These are phyloP conservation scores for Bovichtus variegatus DNA, from an alignment of 2,797 vertebrate species.

Conservation along the genomic window DNA sequence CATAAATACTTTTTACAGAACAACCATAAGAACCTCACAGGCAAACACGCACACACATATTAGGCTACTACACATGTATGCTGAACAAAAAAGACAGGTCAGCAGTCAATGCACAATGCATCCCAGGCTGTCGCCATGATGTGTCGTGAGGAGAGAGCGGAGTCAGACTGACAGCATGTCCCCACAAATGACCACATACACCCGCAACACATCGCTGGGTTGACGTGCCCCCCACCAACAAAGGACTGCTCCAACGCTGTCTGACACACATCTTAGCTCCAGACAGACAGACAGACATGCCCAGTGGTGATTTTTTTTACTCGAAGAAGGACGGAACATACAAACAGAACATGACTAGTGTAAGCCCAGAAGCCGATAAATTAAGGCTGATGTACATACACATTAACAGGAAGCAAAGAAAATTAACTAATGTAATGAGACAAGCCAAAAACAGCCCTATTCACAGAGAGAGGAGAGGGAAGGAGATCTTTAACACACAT, in stretches of 20 bases:
- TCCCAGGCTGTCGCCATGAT: constrained; percentile 37
- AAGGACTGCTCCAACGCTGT: constrained; percentile 33
- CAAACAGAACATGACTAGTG: constrained; percentile 11
- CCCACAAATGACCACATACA: constrained; percentile 9
- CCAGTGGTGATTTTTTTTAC: constrained; percentile 35
- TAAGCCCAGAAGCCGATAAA: constrained; percentile 4
- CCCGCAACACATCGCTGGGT: constrained; percentile 28
- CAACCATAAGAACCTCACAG: background rate
- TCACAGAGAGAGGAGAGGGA: background rate
- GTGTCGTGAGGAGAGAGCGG: constrained; percentile 45
- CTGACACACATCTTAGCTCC: constrained; percentile 58
- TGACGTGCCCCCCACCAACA: constrained; percentile 33
- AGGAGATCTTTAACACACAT: background rate
- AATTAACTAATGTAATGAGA: constrained; percentile 6
- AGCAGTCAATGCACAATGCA: constrained; percentile 39
- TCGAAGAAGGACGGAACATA: constrained; percentile 6
- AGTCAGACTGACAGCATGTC: constrained; percentile 63
- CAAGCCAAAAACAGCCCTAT: background rate
- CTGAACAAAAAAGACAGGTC: constrained; percentile 22
- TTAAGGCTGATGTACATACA: background rate
- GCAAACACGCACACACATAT: background rate
- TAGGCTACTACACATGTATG: background rate
- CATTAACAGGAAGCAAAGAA: constrained; percentile 1
- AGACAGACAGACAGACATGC: constrained; percentile 46
- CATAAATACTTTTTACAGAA: background rate